Evolutionary conservation across 37 sponge, comb jelly and placozoan genomes (phyloP).

Genomic region (Haliclona indistincta): DNA sequence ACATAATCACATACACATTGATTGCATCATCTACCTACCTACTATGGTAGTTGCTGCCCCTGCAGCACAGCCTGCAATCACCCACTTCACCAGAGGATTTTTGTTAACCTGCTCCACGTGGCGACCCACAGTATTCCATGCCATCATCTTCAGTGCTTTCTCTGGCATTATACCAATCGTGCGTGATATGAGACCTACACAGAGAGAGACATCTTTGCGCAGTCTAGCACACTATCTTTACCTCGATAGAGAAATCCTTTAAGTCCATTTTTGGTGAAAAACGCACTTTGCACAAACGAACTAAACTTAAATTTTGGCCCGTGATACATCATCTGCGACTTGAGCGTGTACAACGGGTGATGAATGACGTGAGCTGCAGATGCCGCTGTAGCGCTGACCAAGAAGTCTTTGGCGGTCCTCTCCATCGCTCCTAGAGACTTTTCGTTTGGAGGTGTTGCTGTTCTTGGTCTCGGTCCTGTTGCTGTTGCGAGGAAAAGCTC

Average conservation of each 20-base stretch:
- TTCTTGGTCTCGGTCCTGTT: too few species aligned
- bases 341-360: conserved; percentile 91
- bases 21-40: conserved; percentile 27
- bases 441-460: neutral
- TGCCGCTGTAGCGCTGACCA: conserved; percentile 60
- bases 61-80: conserved; percentile 70
- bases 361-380: conserved; percentile 68
- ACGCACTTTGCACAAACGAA: conserved; percentile 31
- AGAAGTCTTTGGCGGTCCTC: conserved; percentile 26
- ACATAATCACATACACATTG: conserved; percentile 1
- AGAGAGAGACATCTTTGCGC: neutral
- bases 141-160: conserved; percentile 91
- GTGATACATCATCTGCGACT: conserved; percentile 90
- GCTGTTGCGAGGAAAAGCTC: neutral
- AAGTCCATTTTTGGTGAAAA: neutral
- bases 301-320: conserved; percentile 45
- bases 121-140: conserved; percentile 53
- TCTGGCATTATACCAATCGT: conserved; percentile 91
- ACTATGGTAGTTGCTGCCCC: conserved; percentile 83
- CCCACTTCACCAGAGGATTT: conserved; percentile 45
- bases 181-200: conserved; percentile 66
- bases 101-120: conserved; percentile 36
- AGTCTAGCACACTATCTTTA: neutral
- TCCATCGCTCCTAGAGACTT: neutral
- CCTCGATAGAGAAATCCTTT: conserved; percentile 76